Conservation (phyloP, 2,797 vertebrate genomes). For the Phyllotis vaccarum region DNA sequence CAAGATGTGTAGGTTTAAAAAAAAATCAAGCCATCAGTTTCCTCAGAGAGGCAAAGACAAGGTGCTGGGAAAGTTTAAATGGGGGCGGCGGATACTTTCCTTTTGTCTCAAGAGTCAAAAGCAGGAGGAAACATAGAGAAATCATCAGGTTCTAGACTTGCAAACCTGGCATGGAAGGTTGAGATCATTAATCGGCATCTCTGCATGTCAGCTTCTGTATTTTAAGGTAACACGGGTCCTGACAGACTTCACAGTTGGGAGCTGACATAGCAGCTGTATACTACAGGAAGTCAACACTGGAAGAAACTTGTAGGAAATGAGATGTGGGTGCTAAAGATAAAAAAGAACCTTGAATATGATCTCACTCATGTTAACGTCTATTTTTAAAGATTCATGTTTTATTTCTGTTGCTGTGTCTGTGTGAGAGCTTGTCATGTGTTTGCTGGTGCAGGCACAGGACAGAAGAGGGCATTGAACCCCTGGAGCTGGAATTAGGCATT, state of each 20-base stretch:
- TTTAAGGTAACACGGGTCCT: background rate
- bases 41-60: background rate
- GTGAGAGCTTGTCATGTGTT: background rate
- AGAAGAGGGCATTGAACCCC: background rate
- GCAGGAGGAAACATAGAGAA: background rate
- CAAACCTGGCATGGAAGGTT: background rate
- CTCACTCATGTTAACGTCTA: background rate
- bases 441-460: background rate
- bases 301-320: background rate
- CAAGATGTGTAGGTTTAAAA: background rate
- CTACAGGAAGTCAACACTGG: background rate
- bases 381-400: background rate
- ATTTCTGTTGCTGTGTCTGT: background rate
- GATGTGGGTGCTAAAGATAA: background rate
- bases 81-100: background rate
- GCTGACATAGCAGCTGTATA: background rate
- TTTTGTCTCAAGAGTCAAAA: background rate
- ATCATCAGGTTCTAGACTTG: background rate
- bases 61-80: background rate
- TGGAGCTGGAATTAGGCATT: background rate
- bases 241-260: background rate
- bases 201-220: background rate
- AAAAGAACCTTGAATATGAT: background rate
- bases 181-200: slow-evolving; percentile 23
- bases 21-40: background rate